Evolutionary conservation across 2,797 vertebrate genomes (phyloP).

Genomic region (Micrastur ruficollis): DNA sequence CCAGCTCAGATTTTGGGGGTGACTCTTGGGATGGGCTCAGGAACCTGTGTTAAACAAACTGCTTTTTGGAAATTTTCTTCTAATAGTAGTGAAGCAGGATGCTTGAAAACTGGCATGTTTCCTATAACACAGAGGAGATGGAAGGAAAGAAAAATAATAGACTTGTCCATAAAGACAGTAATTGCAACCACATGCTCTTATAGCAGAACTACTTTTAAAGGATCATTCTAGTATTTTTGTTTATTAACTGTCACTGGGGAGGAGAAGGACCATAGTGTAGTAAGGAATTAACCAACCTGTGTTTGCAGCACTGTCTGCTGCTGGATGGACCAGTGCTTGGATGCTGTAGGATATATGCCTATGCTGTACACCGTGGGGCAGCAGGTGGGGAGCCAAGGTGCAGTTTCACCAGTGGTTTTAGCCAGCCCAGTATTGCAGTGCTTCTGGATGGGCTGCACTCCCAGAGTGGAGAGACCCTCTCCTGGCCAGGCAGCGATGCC

Average conservation of each 20-base stretch:
- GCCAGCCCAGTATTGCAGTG: background rate
- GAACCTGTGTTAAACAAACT: background rate
- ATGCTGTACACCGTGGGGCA: accelerated
- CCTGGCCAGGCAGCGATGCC: accelerated
- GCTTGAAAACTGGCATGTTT: conserved; percentile 17
- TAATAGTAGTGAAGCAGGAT: background rate
- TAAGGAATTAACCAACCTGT: background rate
- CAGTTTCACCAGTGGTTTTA: background rate
- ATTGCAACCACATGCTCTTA: conserved; percentile 46
- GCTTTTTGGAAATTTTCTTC: background rate
- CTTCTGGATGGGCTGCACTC: background rate
- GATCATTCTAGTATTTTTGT: background rate
- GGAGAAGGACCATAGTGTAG: background rate
- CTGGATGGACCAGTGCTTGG: background rate
- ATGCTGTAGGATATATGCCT: background rate
- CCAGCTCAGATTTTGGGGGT: background rate
- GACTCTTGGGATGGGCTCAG: background rate
- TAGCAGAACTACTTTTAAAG: background rate
- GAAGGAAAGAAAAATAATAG: conserved; percentile 30
- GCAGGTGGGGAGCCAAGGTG: background rate
- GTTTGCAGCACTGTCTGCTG: background rate
- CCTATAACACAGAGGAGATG: background rate
- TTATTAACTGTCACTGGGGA: background rate
- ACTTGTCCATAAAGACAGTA: background rate
- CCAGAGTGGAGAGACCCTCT: accelerated